Evolutionary conservation across 2,113 vertebrate genomes (phyloP).

Genomic region (Laticauda colubrina): DNA sequence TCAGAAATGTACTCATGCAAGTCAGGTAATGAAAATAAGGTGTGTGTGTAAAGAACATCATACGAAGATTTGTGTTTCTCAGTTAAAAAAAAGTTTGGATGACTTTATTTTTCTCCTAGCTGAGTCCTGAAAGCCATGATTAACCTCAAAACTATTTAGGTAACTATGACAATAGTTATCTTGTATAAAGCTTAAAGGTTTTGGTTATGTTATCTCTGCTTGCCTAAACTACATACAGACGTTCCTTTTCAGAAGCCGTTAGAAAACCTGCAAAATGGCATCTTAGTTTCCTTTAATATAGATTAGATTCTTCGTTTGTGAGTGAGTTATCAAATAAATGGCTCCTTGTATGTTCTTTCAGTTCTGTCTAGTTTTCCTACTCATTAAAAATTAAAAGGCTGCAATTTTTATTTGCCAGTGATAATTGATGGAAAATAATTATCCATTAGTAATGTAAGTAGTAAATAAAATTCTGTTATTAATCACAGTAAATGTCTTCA

Average conservation of each 20-base stretch:
- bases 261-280: neutral
- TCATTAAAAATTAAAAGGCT: neutral
- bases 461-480: neutral
- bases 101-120: no score
- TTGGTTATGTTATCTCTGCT: neutral
- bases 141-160: neutral
- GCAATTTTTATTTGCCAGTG: neutral
- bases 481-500: neutral
- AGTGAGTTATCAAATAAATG: neutral
- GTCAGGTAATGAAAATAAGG: neutral
- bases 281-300: neutral
- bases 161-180: neutral
- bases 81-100: neutral
- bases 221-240: neutral
- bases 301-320: neutral
- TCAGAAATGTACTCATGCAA: neutral
- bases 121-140: neutral
- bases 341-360: neutral
- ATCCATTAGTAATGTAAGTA: neutral
- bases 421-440: constrained; percentile 1
- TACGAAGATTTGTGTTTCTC: neutral
- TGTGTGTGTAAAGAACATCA: neutral
- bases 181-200: neutral
- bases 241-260: neutral
- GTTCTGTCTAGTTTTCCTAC: neutral